Conservation (phyloP, 2,888 invertebrate genomes). For the Podabrus alpinus region DNA sequence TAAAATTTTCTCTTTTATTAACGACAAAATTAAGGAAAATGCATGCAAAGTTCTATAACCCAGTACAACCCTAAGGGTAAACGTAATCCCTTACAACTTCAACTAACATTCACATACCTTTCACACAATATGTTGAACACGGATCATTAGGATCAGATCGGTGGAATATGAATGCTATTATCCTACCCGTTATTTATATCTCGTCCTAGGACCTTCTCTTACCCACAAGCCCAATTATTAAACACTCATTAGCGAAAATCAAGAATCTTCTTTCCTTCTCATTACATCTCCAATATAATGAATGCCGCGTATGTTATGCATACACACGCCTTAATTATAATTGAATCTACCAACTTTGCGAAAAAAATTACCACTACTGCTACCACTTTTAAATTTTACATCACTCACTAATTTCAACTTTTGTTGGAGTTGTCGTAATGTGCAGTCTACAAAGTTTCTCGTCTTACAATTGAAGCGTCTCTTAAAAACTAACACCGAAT, state of each 20-base stretch:
- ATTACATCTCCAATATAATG: constrained; percentile 25
- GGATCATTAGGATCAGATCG: constrained; percentile 46
- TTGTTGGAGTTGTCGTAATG: constrained; percentile 34
- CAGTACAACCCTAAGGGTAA: constrained; percentile 22
- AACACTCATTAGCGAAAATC: constrained; percentile 39
- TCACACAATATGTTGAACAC: constrained; percentile 40
- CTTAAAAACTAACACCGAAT: background rate
- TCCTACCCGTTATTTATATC: constrained; percentile 41
- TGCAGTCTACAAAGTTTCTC: constrained; percentile 38
- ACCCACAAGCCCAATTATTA: constrained; percentile 35
- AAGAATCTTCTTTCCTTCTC: constrained; percentile 36
- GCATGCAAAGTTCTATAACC: background rate
- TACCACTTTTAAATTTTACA: constrained; percentile 34
- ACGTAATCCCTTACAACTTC: constrained; percentile 29
- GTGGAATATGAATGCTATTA: constrained; percentile 43
- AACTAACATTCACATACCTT: constrained; percentile 32
- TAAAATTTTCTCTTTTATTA: background rate
- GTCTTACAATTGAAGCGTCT: constrained; percentile 10
- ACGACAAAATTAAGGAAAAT: constrained; percentile 19
- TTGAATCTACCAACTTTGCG: constrained; percentile 13
- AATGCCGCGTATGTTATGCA: constrained; percentile 21
- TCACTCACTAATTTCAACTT: constrained; percentile 36
- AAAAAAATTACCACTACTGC: constrained; percentile 13
- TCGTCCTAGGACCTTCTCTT: constrained; percentile 34
- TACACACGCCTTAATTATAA: constrained; percentile 24